A percentile compares a stretch with the other conserved stretches of the same genome.
Evolutionary conservation across 2,113 vertebrate species (phyloP).

Genomic region (Hypocryptadius cinnamomeus): DNA sequence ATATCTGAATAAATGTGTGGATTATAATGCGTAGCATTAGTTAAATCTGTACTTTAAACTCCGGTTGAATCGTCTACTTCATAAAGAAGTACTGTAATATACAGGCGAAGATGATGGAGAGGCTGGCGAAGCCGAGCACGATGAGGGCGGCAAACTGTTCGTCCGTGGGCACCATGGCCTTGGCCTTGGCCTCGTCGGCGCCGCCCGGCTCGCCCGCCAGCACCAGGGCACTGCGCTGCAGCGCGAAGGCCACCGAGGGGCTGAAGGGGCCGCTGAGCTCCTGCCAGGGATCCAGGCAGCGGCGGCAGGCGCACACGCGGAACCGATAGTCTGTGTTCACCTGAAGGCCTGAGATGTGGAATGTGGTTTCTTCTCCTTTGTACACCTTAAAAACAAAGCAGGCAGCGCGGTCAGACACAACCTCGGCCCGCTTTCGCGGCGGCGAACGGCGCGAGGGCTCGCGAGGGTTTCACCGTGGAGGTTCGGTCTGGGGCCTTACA

Average conservation of each 20-base stretch:
- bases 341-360: conserved; percentile 93
- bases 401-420: not conserved
- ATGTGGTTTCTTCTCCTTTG: conserved; percentile 90
- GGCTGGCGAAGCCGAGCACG: conserved; percentile 85
- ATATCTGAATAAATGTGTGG: conserved; percentile 82
- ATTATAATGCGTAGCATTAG: conserved; percentile 82
- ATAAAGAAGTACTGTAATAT: conserved; percentile 98
- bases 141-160: conserved; percentile 94
- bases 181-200: conserved; percentile 66
- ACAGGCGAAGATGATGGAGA: conserved; percentile 94
- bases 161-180: conserved; percentile 85
- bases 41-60: conserved; percentile 77
- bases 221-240: conserved; percentile 75
- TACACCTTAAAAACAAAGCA: conserved; percentile 75
- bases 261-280: conserved; percentile 95
- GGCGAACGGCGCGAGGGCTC: not conserved
- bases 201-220: conserved; percentile 70
- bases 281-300: conserved; percentile 86
- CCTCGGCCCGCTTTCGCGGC: rapidly evolving
- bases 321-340: conserved; percentile 94
- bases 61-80: conserved; percentile 77
- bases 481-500: not conserved
- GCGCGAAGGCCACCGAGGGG: conserved; percentile 84
- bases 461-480: not conserved
- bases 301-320: conserved; percentile 91